Conservation (phyloP, 2,113 vertebrate species). For the Gasterosteus aculeatus region DNA sequence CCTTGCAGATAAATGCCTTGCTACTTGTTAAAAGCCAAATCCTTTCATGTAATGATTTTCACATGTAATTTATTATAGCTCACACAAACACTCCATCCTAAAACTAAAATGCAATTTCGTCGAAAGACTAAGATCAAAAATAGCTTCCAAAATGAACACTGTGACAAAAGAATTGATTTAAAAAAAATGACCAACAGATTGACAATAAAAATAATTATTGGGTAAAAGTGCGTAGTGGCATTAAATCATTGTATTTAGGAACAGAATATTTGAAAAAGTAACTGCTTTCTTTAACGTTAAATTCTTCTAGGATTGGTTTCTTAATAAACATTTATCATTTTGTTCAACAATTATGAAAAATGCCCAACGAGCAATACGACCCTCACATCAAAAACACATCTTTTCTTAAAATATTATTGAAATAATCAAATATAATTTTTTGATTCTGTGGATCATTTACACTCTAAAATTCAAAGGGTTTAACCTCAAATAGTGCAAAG, state of each 20-base stretch:
- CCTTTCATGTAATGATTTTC: too few relatives aligned
- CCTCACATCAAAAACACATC: not conserved
- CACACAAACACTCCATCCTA: too few relatives aligned
- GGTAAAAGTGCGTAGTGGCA: not conserved
- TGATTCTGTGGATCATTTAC: not conserved
- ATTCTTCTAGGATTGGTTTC: not conserved
- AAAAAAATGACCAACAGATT: not conserved
- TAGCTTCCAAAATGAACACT: too few relatives aligned
- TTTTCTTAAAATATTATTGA: not conserved
- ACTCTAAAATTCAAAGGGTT: not conserved
- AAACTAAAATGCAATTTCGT: too few relatives aligned
- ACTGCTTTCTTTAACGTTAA: not conserved
- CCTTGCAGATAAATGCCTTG: too few relatives aligned
- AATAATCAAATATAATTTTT: not conserved
- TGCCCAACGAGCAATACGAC: not conserved
- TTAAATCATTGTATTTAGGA: not conserved
- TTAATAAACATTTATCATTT: not conserved
- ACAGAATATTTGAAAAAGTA: not conserved
- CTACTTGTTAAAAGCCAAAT: too few relatives aligned
- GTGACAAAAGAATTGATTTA: not conserved
- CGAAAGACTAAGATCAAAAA: too few relatives aligned
- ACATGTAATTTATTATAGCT: too few relatives aligned
- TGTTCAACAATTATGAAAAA: not conserved
- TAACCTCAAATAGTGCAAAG: not conserved
- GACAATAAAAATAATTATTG: not conserved